Evolutionary conservation across 2,113 vertebrate species (phyloP).

Genomic region (Oreochromis aureus): DNA sequence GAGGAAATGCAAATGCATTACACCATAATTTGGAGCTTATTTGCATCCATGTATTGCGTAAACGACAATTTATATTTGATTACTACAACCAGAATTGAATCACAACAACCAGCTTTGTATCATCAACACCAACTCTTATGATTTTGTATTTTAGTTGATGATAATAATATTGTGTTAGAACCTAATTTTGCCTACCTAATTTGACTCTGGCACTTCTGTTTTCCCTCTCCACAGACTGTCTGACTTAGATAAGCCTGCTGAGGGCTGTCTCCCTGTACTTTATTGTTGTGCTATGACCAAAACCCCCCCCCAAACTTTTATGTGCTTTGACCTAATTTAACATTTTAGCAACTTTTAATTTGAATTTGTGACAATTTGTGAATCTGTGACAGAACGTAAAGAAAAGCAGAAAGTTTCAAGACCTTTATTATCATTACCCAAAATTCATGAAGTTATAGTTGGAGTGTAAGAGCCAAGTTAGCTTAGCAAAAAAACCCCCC

Average conservation of each 20-base stretch:
- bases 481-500: not conserved
- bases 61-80: not conserved
- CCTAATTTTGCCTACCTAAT: not conserved
- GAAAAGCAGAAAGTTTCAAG: not conserved
- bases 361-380: not conserved
- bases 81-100: not conserved
- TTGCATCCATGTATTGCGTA: not conserved
- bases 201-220: not conserved
- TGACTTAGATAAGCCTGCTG: not conserved
- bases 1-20: not conserved
- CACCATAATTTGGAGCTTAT: not conserved
- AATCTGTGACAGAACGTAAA: not conserved
- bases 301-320: accelerated
- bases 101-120: not conserved
- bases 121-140: not conserved
- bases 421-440: not conserved
- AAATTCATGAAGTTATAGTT: not conserved
- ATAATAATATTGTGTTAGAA: not conserved
- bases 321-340: not conserved
- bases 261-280: not conserved
- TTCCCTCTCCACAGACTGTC: not conserved
- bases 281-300: not conserved
- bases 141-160: not conserved
- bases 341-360: not conserved
- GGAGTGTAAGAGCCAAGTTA: not conserved